These are phyloP conservation scores for Dicranocentrus wangi DNA, from an alignment of 2,888 invertebrate species.

Conservation along the genomic window DNA sequence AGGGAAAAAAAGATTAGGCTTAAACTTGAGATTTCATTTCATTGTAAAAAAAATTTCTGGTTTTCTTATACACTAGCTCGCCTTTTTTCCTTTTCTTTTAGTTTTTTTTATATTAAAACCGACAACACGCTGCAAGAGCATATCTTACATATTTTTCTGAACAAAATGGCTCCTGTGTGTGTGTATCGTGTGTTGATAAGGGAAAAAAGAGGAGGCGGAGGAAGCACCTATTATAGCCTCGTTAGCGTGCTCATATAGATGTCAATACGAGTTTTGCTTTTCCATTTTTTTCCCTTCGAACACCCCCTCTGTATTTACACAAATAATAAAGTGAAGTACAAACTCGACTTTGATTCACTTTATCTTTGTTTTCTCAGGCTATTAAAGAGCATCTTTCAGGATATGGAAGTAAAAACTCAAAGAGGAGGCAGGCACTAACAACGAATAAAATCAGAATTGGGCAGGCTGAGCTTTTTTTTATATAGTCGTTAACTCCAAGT, in stretches of 20 bases:
- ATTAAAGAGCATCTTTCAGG: constrained; percentile 35
- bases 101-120: too few relatives aligned
- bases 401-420: too few relatives aligned
- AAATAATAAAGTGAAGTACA: constrained; percentile 41
- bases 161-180: constrained; percentile 34
- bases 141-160: background rate
- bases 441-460: too few relatives aligned
- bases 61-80: too few relatives aligned
- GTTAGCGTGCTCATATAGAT: constrained; percentile 52
- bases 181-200: constrained; percentile 15
- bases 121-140: too few relatives aligned
- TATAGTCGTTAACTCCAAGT: too few relatives aligned
- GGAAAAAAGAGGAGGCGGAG: constrained; percentile 27
- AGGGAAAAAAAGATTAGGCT: too few relatives aligned
- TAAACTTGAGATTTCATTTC: too few relatives aligned
- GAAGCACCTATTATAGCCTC: constrained; percentile 52
- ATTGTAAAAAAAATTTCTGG: too few relatives aligned
- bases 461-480: too few relatives aligned
- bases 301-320: constrained; percentile 43
- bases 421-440: too few relatives aligned
- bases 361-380: constrained; percentile 60
- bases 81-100: too few relatives aligned
- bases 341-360: constrained; percentile 40
- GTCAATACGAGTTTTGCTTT: constrained; percentile 45
- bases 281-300: constrained; percentile 7